Evolutionary conservation across 2,888 invertebrate species (phyloP).

Genomic region (Stomorhina lunata): DNA sequence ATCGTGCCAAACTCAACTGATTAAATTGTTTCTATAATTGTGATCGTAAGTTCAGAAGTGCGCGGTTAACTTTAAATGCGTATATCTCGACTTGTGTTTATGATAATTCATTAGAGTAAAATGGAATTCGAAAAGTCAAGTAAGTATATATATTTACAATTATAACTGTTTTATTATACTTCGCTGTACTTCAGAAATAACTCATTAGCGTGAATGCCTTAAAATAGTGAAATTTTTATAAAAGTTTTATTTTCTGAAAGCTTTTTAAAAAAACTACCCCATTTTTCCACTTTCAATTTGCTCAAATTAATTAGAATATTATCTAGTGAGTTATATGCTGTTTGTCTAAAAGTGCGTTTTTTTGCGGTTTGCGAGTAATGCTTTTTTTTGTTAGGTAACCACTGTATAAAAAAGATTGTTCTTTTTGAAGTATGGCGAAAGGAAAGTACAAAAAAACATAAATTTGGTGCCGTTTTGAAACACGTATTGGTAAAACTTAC

Average conservation of each 20-base stretch:
- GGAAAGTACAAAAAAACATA: not conserved
- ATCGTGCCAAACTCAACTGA: not conserved
- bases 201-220: too few relatives aligned
- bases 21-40: not conserved
- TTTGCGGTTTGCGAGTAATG: too few relatives aligned
- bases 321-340: too few relatives aligned
- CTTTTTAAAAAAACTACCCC: not conserved
- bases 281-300: conserved; percentile 9
- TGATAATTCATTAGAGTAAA: too few relatives aligned
- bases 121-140: too few relatives aligned
- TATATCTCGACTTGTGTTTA: not conserved
- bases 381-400: too few relatives aligned
- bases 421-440: conserved; percentile 26
- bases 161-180: conserved; percentile 4
- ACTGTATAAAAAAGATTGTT: not conserved
- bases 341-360: too few relatives aligned
- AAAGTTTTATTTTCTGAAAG: not conserved
- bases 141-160: too few relatives aligned
- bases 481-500: conserved; percentile 11
- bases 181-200: not conserved
- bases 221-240: too few relatives aligned
- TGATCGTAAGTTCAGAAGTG: not conserved
- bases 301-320: not conserved
- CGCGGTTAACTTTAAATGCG: not conserved
- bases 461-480: conserved; percentile 21